Evolutionary conservation across 2,888 invertebrate species (phyloP), one percentile per base, ranked within the genome.

Genomic region (Mellilla xanthometata): DNA sequence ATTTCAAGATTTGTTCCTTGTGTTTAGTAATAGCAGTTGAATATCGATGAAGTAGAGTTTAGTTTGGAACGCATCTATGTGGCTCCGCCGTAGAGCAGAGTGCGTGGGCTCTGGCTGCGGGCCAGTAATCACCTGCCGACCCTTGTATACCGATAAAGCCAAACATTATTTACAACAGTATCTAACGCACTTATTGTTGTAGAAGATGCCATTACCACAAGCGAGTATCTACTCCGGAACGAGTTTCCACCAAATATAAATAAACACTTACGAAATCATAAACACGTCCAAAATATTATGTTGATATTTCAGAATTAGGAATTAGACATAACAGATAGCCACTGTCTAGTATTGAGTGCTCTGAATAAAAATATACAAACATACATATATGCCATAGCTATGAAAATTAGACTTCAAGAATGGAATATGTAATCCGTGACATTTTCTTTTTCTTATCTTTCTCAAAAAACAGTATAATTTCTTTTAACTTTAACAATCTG

Each of bases 81-180:
- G 42, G 50, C 49, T 56, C 60, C 58, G 68, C 71, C 69, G 68
- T 68, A 68, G 72, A 73, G 49, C 65, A 60, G 58, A 69, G 62
- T 72, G 84, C 83, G 84, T 84, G 77, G 85, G 86, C 65, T 62
- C 72, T 88, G 87, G 87, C 81, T 31, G 28, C 1, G 12, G n/a
- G 78, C 87, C 88, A 86, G 72, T 64, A 69, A 70, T 85, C 81
- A 87, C 87, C 87, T 88, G 87, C 76, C 74, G 82, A 78, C 81
- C 82, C 84, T 81, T 80, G 78, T 82, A 74, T 69, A 74, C 76
- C 71, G 80, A 81, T 83, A 82, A 82, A 80, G 76, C 75, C 74
- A 70, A 78, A 83, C 76, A 84, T 81, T 81, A 83, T 81, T 82
- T 76, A 82, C 76, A 75, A 73, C 68, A 68, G 65, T 73, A 77